These are phyloP conservation scores for Pachliopta kotzebuea DNA, from an alignment of 2,888 invertebrate genomes.

Conservation along the genomic window DNA sequence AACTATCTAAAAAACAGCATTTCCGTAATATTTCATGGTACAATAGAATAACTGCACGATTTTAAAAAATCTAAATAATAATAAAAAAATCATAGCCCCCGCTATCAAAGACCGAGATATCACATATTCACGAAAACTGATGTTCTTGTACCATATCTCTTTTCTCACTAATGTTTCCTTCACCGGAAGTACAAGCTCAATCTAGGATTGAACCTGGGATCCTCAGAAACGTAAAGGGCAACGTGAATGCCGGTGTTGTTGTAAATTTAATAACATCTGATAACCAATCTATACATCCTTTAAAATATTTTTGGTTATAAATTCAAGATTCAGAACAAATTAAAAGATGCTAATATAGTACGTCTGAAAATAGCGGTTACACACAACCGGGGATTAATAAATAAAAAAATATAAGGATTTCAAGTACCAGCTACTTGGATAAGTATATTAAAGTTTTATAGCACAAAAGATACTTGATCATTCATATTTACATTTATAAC, in stretches of 20 bases:
- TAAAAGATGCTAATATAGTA: conserved; percentile 1
- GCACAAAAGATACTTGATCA: not conserved
- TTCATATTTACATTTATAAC: not conserved
- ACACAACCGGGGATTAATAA: conserved; percentile 1
- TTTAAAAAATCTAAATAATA: no score
- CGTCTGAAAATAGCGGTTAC: conserved; percentile 6
- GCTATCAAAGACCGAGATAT: no score
- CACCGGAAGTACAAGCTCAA: no score
- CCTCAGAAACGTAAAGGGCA: no score
- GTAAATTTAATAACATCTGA: conserved; percentile 7
- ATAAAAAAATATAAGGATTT: conserved; percentile 8
- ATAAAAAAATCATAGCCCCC: no score
- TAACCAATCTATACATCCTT: conserved; percentile 19
- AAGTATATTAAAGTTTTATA: not conserved
- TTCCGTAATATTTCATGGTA: conserved; percentile 2
- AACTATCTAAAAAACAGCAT: conserved; percentile 20
- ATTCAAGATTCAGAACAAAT: not conserved
- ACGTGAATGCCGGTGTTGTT: no score
- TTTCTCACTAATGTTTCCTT: no score
- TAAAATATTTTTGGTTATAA: conserved; percentile 2
- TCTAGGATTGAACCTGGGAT: no score
- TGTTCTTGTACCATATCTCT: no score
- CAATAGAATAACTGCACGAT: conserved; percentile 22
- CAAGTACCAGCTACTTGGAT: conserved; percentile 18
- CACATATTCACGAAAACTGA: no score